These are phyloP conservation scores for Coregonus clupeaformis DNA, from an alignment of 2,113 vertebrate genomes.

Conservation along the genomic window DNA sequence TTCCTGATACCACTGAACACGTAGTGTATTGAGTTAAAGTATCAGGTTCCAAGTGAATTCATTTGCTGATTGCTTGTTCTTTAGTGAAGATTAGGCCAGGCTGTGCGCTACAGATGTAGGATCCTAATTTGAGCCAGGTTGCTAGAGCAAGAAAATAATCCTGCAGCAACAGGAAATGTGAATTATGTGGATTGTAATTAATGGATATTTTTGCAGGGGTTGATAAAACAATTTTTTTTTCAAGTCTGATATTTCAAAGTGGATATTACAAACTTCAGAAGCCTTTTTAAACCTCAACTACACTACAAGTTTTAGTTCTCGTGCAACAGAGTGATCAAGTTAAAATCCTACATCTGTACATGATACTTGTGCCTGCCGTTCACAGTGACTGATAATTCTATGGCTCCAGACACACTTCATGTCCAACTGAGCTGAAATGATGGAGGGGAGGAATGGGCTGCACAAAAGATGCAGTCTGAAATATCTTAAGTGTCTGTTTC, in stretches of 20 bases:
- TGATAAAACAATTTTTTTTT: too few species aligned
- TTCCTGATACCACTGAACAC: neutral
- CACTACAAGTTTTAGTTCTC: too few species aligned
- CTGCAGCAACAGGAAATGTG: too few species aligned
- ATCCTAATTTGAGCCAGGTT: too few species aligned
- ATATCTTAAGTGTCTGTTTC: neutral
- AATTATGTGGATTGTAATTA: too few species aligned
- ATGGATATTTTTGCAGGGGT: too few species aligned
- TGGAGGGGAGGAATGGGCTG: neutral
- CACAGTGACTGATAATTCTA: conserved; percentile 30
- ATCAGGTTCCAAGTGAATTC: conserved; percentile 50
- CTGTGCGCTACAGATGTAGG: neutral
- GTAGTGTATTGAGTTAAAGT: conserved; percentile 19
- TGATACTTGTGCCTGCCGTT: conserved; percentile 36
- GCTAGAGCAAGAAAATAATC: too few species aligned
- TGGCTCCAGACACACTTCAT: conserved; percentile 69
- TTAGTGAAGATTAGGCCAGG: conserved; percentile 39
- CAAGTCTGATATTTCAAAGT: too few species aligned
- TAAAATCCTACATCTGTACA: too few species aligned
- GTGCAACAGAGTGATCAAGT: too few species aligned
- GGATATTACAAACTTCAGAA: too few species aligned
- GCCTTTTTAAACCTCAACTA: too few species aligned
- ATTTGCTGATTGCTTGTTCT: conserved; percentile 55
- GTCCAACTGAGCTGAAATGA: conserved; percentile 55
- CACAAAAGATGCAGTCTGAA: conserved; percentile 12